These are phyloP conservation scores for Todiramphus saurophagus DNA, from an alignment of 2,113 vertebrate species.

Conservation along the genomic window DNA sequence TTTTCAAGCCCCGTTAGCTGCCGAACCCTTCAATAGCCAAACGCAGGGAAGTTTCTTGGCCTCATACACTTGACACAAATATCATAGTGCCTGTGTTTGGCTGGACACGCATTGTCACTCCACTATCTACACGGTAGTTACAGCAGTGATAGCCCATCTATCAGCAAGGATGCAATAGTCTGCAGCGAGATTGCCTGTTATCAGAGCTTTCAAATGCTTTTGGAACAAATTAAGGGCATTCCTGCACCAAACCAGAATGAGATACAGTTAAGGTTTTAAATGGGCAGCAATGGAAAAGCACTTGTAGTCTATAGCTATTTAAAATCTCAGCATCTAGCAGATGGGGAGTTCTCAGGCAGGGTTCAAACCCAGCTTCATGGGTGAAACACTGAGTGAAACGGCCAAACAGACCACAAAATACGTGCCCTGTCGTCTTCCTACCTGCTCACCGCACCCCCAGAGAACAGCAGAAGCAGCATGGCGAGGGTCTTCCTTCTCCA, in stretches of 20 bases:
- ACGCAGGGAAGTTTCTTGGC: background rate
- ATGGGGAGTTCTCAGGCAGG: background rate
- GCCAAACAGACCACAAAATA: background rate
- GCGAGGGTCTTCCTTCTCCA: fast-evolving
- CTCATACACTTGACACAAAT: background rate
- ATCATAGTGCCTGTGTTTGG: background rate
- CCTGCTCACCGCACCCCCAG: background rate
- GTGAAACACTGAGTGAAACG: background rate
- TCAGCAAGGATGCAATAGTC: conserved; percentile 19
- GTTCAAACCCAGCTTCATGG: background rate
- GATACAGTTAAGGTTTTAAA: conserved; percentile 1
- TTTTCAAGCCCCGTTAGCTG: background rate
- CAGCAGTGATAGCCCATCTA: conserved; percentile 6
- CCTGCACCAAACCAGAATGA: background rate
- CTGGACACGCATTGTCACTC: conserved; percentile 18
- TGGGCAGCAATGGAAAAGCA: background rate
- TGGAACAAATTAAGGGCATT: conserved; percentile 51
- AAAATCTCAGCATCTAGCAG: background rate
- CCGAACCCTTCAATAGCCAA: background rate
- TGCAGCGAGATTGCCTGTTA: conserved; percentile 43
- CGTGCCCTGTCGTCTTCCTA: background rate
- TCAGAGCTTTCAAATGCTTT: conserved; percentile 39
- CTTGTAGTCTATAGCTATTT: background rate
- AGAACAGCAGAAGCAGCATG: background rate
- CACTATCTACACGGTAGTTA: background rate